Conservation (phyloP, 2,888 invertebrate species). For the Idaea straminata region DNA sequence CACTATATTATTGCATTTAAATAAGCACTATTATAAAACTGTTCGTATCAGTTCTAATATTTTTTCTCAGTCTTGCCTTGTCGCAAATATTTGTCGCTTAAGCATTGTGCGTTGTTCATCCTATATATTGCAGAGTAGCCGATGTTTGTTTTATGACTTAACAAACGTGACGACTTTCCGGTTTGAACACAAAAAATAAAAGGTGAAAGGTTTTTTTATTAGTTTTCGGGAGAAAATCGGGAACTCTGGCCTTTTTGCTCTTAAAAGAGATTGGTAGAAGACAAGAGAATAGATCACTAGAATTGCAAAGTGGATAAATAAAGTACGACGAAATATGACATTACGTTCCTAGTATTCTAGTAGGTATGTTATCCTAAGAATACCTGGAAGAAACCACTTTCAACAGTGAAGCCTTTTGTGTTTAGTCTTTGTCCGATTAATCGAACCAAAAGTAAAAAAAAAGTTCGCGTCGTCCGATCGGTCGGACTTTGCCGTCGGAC, state of each 20-base stretch:
- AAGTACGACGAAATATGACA: neutral
- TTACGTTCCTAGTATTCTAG: too few relatives aligned
- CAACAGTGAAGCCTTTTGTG: too few relatives aligned
- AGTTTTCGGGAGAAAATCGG: neutral
- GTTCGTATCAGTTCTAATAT: neutral
- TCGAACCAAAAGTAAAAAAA: too few relatives aligned
- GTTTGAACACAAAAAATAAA: constrained; percentile 4
- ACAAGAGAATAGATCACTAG: neutral
- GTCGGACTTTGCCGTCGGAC: too few relatives aligned
- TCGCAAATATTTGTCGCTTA: neutral
- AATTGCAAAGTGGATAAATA: neutral
- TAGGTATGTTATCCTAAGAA: too few relatives aligned
- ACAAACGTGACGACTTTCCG: neutral
- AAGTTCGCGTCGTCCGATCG: too few relatives aligned
- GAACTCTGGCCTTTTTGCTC: neutral
- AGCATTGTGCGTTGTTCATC: neutral
- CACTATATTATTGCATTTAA: too few relatives aligned
- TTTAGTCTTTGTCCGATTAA: too few relatives aligned
- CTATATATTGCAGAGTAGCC: neutral
- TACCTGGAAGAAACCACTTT: too few relatives aligned
- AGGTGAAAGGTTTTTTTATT: constrained; percentile 1
- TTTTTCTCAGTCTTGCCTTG: neutral
- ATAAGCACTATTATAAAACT: too few relatives aligned
- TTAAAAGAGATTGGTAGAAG: neutral
- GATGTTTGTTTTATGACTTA: neutral